Evolutionary conservation across 2,888 invertebrate species (phyloP), one percentile per base, ranked within the genome.

Genomic region (Andrena dorsata): DNA sequence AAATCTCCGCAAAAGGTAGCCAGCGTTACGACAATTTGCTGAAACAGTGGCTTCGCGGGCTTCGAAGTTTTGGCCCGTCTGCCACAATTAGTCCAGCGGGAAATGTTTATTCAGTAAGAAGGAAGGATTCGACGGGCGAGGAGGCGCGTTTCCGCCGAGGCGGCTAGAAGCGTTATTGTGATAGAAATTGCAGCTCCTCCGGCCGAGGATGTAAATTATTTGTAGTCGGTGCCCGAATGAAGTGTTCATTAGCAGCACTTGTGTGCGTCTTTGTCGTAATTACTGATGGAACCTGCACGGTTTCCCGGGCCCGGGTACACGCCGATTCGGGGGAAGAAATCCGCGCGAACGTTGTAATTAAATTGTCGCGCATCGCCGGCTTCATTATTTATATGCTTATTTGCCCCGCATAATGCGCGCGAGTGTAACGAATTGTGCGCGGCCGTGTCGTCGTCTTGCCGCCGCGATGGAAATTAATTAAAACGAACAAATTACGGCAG

Each of bases 191-290:
- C 76, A 66, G 73, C 69, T 72, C 60, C 35, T 70, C 70, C 58
- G 76, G 51, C 64, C 74, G 64, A 74, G 82, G 76, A 76, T 84
- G 81, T 71, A 64, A 86, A 82, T 79, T 78, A 83, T 78, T 81
- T 83, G 71, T 83, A 82, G 82, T 79, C 78, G 35, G 66, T 60
- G 72, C 53, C 63, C 71, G 79, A 82, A 83, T 78, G 85, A 83
- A 80, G 76, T 79, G 83, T 86, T 84, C 86, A 83, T 83, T 85
- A 86, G 80, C 82, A 77, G 80, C 75, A 76, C 71, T 87, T 85
- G 84, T 76, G 73, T 56, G 56, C 74, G 60, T 85, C 79, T 77
- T 77, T 81, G 75, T 79, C 83, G 81, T 77, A 85, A 85, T 87
- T 85, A 83, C 78, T 84, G 82, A 78, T 84, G 82, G 70, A 73